phyloP scores from a whole-genome alignment of 2,888 invertebrate genomes.

The Meandrusa payeni region DNA sequence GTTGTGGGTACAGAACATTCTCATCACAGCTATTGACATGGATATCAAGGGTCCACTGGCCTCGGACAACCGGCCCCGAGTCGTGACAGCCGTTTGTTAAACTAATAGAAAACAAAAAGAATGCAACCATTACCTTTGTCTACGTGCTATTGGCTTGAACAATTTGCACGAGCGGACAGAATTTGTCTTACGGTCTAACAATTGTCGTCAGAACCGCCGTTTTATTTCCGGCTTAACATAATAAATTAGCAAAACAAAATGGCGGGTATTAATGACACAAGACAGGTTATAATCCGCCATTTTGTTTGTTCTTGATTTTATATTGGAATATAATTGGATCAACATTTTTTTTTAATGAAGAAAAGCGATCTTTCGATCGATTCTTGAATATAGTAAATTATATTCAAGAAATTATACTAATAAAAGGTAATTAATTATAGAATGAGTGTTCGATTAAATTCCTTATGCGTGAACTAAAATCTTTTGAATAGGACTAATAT shows the following conservation, averaged over 20 bases:
- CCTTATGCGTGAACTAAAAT: too few species aligned
- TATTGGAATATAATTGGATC: too few species aligned
- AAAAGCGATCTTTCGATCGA: too few species aligned
- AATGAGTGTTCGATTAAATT: too few species aligned
- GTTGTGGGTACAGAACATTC: conserved; percentile 26
- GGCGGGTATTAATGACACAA: too few species aligned
- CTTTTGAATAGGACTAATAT: too few species aligned
- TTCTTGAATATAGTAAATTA: too few species aligned
- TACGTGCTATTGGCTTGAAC: conserved; percentile 53
- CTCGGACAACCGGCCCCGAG: conserved; percentile 46
- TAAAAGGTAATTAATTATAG: too few species aligned
- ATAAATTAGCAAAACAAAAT: conserved; percentile 7
- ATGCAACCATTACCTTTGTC: conserved; percentile 57
- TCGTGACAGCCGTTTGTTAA: conserved; percentile 73
- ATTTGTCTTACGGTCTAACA: conserved; percentile 55
- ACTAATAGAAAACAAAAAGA: conserved; percentile 70
- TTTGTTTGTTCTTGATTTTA: too few species aligned
- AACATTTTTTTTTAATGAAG: too few species aligned
- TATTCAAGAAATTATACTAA: too few species aligned
- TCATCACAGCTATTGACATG: conserved; percentile 35
- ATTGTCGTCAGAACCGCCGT: conserved; percentile 44
- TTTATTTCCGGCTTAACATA: conserved; percentile 54
- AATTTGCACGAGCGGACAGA: conserved; percentile 67
- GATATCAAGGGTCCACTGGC: conserved; percentile 31
- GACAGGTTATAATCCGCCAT: too few species aligned